These are phyloP conservation scores for Kryptolebias ocellatus DNA, from an alignment of 2,797 vertebrate genomes.

Conservation along the genomic window DNA sequence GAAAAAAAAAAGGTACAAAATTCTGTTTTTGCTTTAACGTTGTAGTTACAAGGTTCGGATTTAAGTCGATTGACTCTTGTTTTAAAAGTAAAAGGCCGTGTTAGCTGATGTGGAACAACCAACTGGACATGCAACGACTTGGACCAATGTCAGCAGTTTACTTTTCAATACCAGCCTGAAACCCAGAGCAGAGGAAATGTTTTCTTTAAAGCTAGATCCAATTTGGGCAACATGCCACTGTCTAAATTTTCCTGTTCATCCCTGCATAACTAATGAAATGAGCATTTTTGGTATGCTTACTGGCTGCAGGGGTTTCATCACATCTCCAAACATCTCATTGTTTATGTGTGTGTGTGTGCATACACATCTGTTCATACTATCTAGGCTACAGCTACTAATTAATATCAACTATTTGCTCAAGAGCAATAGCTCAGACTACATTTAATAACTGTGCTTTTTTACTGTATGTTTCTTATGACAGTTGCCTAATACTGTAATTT, in stretches of 20 bases:
- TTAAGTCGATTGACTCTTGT: too few species aligned
- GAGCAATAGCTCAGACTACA: slow-evolving; percentile 30
- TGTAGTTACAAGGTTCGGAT: too few species aligned
- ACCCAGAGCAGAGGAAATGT: not conserved
- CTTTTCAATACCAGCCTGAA: slow-evolving; percentile 1
- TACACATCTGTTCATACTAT: slow-evolving; percentile 1
- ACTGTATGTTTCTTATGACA: slow-evolving; percentile 13
- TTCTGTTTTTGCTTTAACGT: too few species aligned
- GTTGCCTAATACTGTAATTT: slow-evolving; percentile 16
- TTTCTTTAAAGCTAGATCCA: slow-evolving; percentile 18
- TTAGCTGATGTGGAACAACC: too few species aligned
- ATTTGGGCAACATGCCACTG: slow-evolving; percentile 21
- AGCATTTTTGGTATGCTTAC: not conserved
- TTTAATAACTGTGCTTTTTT: slow-evolving; percentile 30
- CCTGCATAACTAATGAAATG: slow-evolving; percentile 19
- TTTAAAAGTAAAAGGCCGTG: not conserved
- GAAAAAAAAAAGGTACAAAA: too few species aligned
- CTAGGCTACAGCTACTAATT: not conserved
- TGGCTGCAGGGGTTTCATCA: slow-evolving; percentile 37
- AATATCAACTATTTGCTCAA: slow-evolving; percentile 31
- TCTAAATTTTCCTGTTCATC: slow-evolving; percentile 22
- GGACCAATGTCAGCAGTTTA: slow-evolving; percentile 4
- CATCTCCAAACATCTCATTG: slow-evolving; percentile 33
- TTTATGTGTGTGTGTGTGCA: slow-evolving; percentile 8
- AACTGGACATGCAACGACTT: too few species aligned